Base-by-base conservation (phyloP, 2,113 vertebrate genomes). In the Monopterus albus region DNA sequence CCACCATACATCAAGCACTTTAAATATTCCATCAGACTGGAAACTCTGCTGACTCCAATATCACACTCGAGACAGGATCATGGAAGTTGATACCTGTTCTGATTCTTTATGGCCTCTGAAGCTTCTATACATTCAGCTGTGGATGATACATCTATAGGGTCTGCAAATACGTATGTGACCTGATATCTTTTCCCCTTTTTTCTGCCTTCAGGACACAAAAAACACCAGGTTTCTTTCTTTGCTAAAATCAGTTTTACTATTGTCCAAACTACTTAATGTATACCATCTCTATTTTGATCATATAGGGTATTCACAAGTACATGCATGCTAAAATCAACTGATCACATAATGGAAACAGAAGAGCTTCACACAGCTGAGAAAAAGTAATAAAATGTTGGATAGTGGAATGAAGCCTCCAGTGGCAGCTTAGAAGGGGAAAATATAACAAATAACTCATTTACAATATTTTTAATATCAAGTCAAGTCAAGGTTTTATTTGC, bases 71-170 rank as follows among this genome's bases (percentile, higher is more conserved):
- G 59, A 70, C 51, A 3, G 42, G 42, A 60, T 7, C 46, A 13
- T 64, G 84, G 45, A 86, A 86, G 36, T 36, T 50, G 83, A 90
- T 81, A 78, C 74, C 38, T 84, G 70, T 39, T n/a, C n/a, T n/a
- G 55, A 79, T 72, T 58, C 49, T 60, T 65, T 25, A 31, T 17
- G 46, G 47, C 21, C 35, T 18, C 38, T 23, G 26, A 25, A 23
- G 29, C 53, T 73, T 59, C 57, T 59, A 23, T 28, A n/a, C 13
- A 31, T 61, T 60, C 25, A 43, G 17, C 63, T 20, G 42, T 74
- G 49, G 74, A 29, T 15, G 20, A 61, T 18, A 42, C 9, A 68
- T 53, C 33, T 6, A 31, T 17, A 50, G 26, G 11, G 3, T 59
- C 29, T 31, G 53, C 17, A 25, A 21, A 40, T 5, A 11, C 45